Percentiles rank a stretch among this genome's conserved stretches.
phyloP scores from a whole-genome alignment of 2,797 vertebrate genomes.

The Esox lucius region DNA sequence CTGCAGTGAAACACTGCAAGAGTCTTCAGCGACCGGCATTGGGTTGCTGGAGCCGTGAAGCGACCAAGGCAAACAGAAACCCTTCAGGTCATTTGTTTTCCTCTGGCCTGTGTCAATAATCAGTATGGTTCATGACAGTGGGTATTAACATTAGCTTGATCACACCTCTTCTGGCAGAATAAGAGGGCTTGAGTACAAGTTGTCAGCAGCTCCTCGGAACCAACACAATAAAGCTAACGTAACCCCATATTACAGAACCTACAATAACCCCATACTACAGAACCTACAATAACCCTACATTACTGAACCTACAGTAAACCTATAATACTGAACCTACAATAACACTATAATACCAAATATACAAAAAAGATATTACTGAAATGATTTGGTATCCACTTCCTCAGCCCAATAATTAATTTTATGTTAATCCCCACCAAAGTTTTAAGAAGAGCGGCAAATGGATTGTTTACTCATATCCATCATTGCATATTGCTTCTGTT shows the following conservation, averaged over 20 bases:
- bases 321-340: constrained; percentile 6
- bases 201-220: constrained; percentile 58
- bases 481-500: background rate
- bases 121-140: constrained; percentile 42
- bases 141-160: constrained; percentile 48
- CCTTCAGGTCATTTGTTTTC: constrained; percentile 23
- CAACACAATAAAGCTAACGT: constrained; percentile 13
- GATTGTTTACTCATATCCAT: background rate
- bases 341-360: constrained; percentile 15
- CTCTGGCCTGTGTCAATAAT: constrained; percentile 37
- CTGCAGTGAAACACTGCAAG: background rate
- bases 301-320: background rate
- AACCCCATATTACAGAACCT: constrained; percentile 18
- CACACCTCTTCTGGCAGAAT: constrained; percentile 36
- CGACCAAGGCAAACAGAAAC: constrained; percentile 17
- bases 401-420: background rate
- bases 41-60: background rate
- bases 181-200: constrained; percentile 53
- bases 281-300: constrained; percentile 25
- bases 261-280: too few relatives aligned
- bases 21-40: background rate
- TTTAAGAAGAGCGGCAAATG: background rate
- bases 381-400: background rate
- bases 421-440: background rate
- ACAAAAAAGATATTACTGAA: constrained; percentile 16